phyloP scores from a whole-genome alignment of 1,140 invertebrate genomes.

The Hormaphis cornu region DNA sequence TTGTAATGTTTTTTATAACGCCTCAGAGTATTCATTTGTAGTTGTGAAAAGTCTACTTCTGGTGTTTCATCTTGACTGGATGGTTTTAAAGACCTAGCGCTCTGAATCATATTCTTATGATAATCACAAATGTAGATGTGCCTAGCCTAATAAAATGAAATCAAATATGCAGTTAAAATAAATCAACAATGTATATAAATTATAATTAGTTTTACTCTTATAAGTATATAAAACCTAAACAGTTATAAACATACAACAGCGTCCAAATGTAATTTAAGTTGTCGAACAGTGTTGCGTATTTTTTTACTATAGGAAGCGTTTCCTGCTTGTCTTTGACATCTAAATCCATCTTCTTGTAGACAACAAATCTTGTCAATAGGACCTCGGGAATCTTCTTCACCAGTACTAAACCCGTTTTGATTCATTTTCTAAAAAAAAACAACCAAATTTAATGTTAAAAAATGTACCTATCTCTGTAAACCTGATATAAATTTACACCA shows the following conservation, averaged over 20 bases:
- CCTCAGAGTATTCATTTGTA: conserved; percentile 85
- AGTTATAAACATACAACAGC: conserved; percentile 52
- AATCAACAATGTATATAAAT: neutral
- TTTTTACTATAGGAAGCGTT: conserved; percentile 95
- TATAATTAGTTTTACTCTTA: neutral
- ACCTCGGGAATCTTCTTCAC: conserved; percentile 76
- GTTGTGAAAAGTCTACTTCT: conserved; percentile 84
- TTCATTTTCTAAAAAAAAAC: conserved; percentile 14
- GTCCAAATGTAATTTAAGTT: conserved; percentile 81
- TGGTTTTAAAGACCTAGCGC: conserved; percentile 73
- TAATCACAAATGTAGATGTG: conserved; percentile 96
- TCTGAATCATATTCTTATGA: conserved; percentile 91
- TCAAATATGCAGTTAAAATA: too few relatives aligned
- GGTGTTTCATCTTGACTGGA: conserved; percentile 76
- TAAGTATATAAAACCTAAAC: neutral
- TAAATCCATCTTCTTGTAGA: conserved; percentile 76
- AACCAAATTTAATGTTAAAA: neutral
- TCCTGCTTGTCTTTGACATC: conserved; percentile 77
- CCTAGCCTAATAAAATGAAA: conserved; percentile 60
- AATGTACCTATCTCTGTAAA: too few relatives aligned
- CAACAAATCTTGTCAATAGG: conserved; percentile 84
- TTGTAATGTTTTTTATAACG: conserved; percentile 91
- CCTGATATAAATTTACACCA: too few relatives aligned
- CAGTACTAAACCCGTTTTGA: conserved; percentile 74
- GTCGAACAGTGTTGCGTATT: conserved; percentile 90